Evolutionary conservation across 2,888 invertebrate genomes (phyloP).

Genomic region (Cantharis nigra): DNA sequence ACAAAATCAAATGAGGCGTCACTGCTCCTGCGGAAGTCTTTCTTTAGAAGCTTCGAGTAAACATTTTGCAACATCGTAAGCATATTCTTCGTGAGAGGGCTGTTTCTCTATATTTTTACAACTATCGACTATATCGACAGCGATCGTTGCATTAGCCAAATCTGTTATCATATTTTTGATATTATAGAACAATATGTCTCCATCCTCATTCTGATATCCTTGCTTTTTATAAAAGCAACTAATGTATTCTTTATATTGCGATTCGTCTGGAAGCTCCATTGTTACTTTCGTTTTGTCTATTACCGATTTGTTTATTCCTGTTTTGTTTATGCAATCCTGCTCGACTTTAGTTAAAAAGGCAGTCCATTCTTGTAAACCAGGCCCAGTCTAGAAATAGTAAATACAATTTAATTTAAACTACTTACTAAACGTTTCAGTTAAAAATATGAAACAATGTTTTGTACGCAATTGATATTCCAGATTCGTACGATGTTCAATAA

Average conservation of each 20-base stretch:
- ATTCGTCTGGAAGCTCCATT: constrained; percentile 15
- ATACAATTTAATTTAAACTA: background rate
- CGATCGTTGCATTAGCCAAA: constrained; percentile 11
- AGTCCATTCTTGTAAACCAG: constrained; percentile 14
- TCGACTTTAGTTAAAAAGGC: constrained; percentile 14
- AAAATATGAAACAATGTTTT: background rate
- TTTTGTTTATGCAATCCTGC: constrained; percentile 16
- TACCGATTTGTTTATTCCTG: constrained; percentile 11
- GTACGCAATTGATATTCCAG: background rate
- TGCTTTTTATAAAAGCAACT: constrained; percentile 55
- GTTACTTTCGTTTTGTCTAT: constrained; percentile 20
- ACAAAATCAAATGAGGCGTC: background rate
- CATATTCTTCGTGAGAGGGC: constrained; percentile 14
- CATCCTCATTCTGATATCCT: constrained; percentile 54
- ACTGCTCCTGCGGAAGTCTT: background rate
- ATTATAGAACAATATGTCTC: constrained; percentile 29
- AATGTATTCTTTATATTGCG: constrained; percentile 14
- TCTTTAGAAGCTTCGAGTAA: constrained; percentile 10
- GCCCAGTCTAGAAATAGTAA: constrained; percentile 6
- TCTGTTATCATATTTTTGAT: constrained; percentile 23
- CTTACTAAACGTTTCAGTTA: background rate
- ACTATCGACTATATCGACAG: constrained; percentile 9
- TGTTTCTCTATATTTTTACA: constrained; percentile 11
- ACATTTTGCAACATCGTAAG: constrained; percentile 13
- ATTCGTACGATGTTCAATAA: background rate